These are phyloP conservation scores for Tragelaphus strepsiceros DNA, from an alignment of 2,113 vertebrate genomes.

Conservation along the genomic window DNA sequence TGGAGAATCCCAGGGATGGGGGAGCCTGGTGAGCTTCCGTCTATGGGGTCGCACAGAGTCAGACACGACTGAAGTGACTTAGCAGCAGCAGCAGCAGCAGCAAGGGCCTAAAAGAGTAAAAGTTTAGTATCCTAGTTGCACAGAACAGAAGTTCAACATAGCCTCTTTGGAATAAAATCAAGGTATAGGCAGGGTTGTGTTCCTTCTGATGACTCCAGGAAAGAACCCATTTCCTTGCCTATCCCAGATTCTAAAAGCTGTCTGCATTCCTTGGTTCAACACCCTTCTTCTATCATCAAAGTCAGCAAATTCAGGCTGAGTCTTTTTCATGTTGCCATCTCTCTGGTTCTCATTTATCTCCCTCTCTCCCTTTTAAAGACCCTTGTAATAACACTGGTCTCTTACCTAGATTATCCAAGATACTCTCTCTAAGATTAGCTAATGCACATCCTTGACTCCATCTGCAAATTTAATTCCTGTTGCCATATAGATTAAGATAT, in stretches of 20 bases:
- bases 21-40: too few species aligned
- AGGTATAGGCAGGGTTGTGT: neutral
- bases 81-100: too few species aligned
- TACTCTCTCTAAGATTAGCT: neutral
- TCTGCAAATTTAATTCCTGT: neutral
- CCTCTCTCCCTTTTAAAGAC: neutral
- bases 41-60: too few species aligned
- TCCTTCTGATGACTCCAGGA: neutral
- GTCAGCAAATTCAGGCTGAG: neutral
- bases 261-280: neutral
- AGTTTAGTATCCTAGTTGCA: neutral
- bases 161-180: neutral
- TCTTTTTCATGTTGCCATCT: neutral
- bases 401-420: neutral
- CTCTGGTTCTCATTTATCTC: neutral
- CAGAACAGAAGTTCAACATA: neutral
- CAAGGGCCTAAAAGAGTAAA: neutral
- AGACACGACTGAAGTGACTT: too few species aligned
- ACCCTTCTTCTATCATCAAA: neutral
- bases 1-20: too few species aligned
- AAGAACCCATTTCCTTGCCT: accelerated
- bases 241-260: neutral
- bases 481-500: neutral
- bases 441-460: neutral
- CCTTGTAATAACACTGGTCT: neutral